Evolutionary conservation across 2,797 vertebrate genomes (phyloP).

Genomic region (Coluber constrictor): DNA sequence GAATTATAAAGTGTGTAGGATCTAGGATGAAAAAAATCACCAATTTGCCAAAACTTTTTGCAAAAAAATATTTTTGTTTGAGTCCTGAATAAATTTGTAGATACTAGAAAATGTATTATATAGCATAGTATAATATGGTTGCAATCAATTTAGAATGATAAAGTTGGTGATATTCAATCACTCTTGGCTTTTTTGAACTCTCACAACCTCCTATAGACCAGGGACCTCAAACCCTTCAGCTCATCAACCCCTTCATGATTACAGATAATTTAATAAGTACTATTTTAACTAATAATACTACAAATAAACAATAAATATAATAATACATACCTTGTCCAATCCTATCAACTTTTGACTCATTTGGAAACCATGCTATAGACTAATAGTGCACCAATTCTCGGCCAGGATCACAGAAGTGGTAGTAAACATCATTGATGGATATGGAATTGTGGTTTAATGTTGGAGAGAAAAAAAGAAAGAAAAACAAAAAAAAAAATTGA

Average conservation of each 20-base stretch:
- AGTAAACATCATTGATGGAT: background rate
- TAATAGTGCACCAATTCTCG: background rate
- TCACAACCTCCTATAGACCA: background rate
- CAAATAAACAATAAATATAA: background rate
- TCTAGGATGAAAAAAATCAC: background rate
- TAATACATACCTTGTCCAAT: background rate
- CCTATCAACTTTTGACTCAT: background rate
- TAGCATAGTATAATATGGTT: background rate
- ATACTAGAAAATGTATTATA: background rate
- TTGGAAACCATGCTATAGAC: background rate
- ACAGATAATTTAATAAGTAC: background rate
- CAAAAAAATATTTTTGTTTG: background rate
- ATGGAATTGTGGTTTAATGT: background rate
- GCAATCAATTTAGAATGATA: background rate
- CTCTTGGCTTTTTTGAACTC: background rate
- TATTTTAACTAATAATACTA: background rate
- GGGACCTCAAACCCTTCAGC: background rate
- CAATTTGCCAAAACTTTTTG: background rate
- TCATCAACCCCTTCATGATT: background rate
- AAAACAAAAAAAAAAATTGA: background rate
- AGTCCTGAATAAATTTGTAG: background rate
- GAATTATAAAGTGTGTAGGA: background rate
- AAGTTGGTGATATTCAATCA: background rate
- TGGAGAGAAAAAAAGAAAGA: background rate
- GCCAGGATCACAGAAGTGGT: background rate